These are phyloP conservation scores for Poecilia picta DNA, from an alignment of 2,797 vertebrate species.

Conservation along the genomic window DNA sequence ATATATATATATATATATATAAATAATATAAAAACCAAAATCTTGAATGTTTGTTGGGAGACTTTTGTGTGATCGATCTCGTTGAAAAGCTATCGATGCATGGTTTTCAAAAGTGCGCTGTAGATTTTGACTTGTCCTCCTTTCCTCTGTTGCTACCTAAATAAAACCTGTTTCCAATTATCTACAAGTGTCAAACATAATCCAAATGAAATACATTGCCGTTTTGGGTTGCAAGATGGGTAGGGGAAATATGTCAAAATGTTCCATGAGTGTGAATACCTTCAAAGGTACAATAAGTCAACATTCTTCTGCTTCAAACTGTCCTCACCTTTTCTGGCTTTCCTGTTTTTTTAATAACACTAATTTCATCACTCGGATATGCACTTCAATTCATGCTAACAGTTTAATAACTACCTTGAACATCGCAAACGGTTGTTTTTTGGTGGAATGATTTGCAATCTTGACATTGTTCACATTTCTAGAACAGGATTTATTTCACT, in stretches of 20 bases:
- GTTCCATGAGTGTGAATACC: neutral
- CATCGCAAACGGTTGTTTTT: constrained; percentile 26
- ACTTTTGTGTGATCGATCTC: neutral
- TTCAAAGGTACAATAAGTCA: neutral
- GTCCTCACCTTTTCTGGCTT: neutral
- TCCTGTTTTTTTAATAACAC: neutral
- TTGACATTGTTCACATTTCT: constrained; percentile 43
- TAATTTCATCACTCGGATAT: neutral
- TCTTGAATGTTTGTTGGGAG: neutral
- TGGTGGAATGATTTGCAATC: constrained; percentile 15
- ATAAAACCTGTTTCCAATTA: neutral
- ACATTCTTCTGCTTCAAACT: neutral
- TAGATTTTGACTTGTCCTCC: neutral
- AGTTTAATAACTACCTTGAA: constrained; percentile 42
- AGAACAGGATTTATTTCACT: constrained; percentile 22
- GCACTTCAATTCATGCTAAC: constrained; percentile 4
- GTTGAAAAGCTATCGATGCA: neutral
- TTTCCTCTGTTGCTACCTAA: neutral
- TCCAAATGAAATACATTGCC: neutral
- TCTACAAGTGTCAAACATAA: neutral
- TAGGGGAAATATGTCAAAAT: neutral
- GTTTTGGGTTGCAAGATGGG: neutral
- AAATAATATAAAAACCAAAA: neutral
- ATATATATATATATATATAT: no score
- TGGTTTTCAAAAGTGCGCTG: neutral